Evolutionary conservation across 2,113 vertebrate genomes (phyloP).

Genomic region (Hirundichthys speculiger): DNA sequence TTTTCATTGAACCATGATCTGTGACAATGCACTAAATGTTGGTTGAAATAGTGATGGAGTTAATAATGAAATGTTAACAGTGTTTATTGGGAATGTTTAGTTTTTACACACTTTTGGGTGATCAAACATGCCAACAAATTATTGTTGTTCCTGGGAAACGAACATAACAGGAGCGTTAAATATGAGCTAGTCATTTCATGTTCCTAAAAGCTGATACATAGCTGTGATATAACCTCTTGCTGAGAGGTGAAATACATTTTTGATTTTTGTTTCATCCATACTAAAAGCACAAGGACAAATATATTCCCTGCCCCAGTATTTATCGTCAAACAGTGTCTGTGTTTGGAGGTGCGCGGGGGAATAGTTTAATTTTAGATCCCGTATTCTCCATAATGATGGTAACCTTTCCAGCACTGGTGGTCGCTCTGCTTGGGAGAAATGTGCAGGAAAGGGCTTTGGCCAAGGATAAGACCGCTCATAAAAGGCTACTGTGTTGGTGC

Average conservation of each 20-base stretch:
- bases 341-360: slow-evolving; percentile 17
- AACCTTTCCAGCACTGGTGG: slow-evolving; percentile 37
- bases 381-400: slow-evolving; percentile 24
- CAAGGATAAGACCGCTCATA: slow-evolving; percentile 55
- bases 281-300: slow-evolving; percentile 18
- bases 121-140: too few species aligned
- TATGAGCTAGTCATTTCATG: too few species aligned
- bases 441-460: slow-evolving; percentile 64
- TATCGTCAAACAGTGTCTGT: slow-evolving; percentile 22
- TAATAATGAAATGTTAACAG: too few species aligned
- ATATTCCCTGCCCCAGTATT: slow-evolving; percentile 15
- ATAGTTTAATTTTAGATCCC: slow-evolving; percentile 45
- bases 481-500: slow-evolving; percentile 48
- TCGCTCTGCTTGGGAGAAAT: slow-evolving; percentile 34
- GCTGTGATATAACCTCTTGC: too few species aligned
- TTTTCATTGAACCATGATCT: too few species aligned
- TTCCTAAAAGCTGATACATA: too few species aligned
- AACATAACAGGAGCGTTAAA: too few species aligned
- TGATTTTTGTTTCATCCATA: slow-evolving; percentile 22
- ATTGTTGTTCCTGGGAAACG: too few species aligned
- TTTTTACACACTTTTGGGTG: too few species aligned
- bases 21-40: too few species aligned
- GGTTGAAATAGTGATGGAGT: too few species aligned
- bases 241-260: not conserved
- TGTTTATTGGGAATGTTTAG: too few species aligned